Conservation (phyloP, 1,140 invertebrate species). For the Galendromus occidentalis region DNA sequence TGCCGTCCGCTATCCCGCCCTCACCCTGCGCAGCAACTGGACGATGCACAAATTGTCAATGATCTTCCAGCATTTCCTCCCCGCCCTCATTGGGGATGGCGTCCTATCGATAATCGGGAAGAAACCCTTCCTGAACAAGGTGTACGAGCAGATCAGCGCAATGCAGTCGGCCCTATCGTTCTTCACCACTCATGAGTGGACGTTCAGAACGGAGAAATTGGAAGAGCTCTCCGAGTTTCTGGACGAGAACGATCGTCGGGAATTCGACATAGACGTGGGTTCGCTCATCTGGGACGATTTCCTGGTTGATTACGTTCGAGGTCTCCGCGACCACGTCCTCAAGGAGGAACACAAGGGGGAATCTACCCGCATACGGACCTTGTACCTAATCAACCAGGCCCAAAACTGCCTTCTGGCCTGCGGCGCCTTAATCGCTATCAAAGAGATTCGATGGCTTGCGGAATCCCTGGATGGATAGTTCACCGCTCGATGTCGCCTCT, state of each 20-base stretch:
- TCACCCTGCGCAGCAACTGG: neutral
- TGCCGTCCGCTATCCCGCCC: neutral
- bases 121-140: neutral
- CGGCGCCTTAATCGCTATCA: too few relatives aligned
- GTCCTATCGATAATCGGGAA: neutral
- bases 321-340: neutral
- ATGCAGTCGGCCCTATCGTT: neutral
- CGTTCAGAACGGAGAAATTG: neutral
- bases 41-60: neutral
- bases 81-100: neutral
- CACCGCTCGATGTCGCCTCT: too few relatives aligned
- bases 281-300: neutral
- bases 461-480: too few relatives aligned
- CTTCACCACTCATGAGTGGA: neutral
- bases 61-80: neutral
- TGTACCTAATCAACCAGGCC: neutral
- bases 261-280: neutral
- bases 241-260: neutral
- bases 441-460: too few relatives aligned
- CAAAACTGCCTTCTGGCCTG: too few relatives aligned
- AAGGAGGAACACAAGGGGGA: neutral
- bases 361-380: neutral
- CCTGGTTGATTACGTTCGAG: neutral
- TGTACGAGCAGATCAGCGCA: neutral
- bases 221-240: neutral